Evolutionary conservation across 2,113 vertebrate species (phyloP), one percentile per base, ranked within the genome.

Genomic region (Gavia stellata): DNA sequence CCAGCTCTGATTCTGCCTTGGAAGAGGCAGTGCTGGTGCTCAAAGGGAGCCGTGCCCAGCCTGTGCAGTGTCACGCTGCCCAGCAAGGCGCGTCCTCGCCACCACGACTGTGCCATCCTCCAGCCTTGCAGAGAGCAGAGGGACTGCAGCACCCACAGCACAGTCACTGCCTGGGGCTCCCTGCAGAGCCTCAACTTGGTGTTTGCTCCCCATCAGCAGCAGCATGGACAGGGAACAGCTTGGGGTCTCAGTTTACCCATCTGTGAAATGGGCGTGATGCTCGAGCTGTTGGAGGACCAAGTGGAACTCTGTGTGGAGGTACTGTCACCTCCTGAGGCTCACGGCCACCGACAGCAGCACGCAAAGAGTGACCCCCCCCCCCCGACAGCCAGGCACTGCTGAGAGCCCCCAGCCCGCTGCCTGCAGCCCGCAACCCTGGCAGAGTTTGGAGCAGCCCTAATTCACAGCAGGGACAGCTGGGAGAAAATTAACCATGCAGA

Each of bases 1-100:
- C 19, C 15, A 18, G 65, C 65, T 70, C 74, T 20, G 38, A 4
- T 11, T 62, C 12, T 59, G 12, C 17, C 55, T 53, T 34, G 17
- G 34, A 3, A 20, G 14, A 24, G 36, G 34, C 5, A 1, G 18
- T 2, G 52, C 55, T 1, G 20, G 33, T 6, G 55, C 50, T 38
- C 61, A 8, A 8, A 29, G 44, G 2, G 29, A 45, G 20, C 52
- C 1, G 1, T 71, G 70, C 52, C 50, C 40, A 29, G 19, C 34
- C 26, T 7, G 3, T 2, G 2, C 24, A 9, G 45, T 5, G 1
- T 40, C 3, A 0, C 17, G 0, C 14, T 14, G n/a, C 33, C 67
- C 62, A 29, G 49, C 15, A 7, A 5, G 29, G 4, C 53, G 9
- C 42, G 14, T 23, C 47, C 59, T 50, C 24, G 3, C 28, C 49